These are phyloP conservation scores for Colossoma macropomum DNA, from an alignment of 2,113 vertebrate species.

Conservation along the genomic window DNA sequence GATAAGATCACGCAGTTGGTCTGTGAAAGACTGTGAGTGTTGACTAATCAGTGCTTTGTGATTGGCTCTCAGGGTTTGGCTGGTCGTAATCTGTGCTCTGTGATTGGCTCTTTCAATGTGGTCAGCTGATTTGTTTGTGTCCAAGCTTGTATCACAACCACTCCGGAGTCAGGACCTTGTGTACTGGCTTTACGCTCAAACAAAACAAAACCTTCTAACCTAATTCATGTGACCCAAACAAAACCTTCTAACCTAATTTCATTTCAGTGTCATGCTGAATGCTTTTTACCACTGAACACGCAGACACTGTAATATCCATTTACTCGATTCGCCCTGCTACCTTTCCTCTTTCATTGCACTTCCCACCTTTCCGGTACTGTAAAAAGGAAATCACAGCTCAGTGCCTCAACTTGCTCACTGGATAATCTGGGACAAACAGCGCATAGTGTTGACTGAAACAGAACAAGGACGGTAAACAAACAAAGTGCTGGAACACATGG, in stretches of 20 bases:
- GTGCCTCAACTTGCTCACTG: neutral
- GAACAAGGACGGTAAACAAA: conserved; percentile 26
- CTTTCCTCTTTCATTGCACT: neutral
- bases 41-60: neutral
- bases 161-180: neutral
- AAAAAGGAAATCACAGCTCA: conserved; percentile 15
- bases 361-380: conserved; percentile 8
- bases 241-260: neutral
- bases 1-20: neutral
- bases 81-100: neutral
- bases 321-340: neutral
- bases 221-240: neutral
- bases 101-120: neutral
- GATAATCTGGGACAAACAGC: neutral
- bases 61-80: neutral
- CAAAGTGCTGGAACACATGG: conserved; percentile 25
- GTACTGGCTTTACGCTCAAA: neutral
- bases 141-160: neutral
- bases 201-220: neutral
- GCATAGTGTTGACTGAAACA: neutral
- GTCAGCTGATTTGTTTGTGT: neutral
- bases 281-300: neutral
- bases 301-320: neutral
- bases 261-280: neutral
- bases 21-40: neutral